phyloP scores from a whole-genome alignment of 35 echinoderm and acorn worm species.

The Apostichopus parvimensis region DNA sequence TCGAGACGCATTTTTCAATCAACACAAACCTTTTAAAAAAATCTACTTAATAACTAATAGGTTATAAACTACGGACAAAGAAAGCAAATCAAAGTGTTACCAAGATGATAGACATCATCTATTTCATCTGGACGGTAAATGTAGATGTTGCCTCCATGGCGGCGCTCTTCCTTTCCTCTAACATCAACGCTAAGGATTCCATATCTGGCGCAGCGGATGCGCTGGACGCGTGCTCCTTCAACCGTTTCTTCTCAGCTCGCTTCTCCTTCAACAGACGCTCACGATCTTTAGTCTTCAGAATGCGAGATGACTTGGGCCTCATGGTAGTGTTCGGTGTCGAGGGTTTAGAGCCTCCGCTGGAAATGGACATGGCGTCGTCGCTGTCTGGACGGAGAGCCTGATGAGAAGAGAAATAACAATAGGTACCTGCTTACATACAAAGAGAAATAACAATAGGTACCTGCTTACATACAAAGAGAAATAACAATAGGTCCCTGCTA shows the following conservation, averaged over 20 bases:
- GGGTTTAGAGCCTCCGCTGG: constrained; percentile 30
- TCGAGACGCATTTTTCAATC: too few species aligned
- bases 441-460: neutral
- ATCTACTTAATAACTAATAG: too few species aligned
- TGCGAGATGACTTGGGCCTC: constrained; percentile 42
- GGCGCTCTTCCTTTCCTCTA: constrained; percentile 50
- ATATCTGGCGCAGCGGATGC: constrained; percentile 92
- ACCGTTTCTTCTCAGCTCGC: constrained; percentile 58
- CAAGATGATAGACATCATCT: neutral
- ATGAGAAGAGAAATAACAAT: neutral
- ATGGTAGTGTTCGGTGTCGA: constrained; percentile 18
- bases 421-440: neutral
- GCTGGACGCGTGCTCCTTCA: constrained; percentile 57
- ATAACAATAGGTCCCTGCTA: too few species aligned
- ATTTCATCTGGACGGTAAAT: constrained; percentile 15
- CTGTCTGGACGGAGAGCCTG: constrained; percentile 66
- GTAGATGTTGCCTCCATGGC: constrained; percentile 43
- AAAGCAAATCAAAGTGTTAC: too few species aligned
- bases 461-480: neutral
- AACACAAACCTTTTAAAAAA: rapidly evolving
- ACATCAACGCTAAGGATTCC: constrained; percentile 83
- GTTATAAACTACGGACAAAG: too few species aligned
- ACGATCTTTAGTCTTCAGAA: constrained; percentile 67
- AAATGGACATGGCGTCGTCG: constrained; percentile 56
- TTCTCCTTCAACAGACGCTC: constrained; percentile 72